phyloP scores from a whole-genome alignment of 2,797 vertebrate species.

The Dryobates pubescens region DNA sequence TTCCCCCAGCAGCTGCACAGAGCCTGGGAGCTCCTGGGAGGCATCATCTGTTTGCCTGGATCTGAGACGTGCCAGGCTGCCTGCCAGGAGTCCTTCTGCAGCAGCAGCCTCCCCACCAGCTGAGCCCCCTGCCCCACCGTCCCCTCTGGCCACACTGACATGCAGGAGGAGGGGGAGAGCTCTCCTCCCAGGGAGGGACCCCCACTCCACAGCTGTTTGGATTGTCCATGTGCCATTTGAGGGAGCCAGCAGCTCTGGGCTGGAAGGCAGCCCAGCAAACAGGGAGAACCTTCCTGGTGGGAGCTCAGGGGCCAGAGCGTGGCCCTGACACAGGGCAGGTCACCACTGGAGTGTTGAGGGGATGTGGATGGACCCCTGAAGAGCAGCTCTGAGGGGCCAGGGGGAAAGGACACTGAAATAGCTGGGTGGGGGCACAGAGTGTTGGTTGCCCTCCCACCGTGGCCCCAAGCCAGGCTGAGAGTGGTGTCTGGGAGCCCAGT shows the following conservation, averaged over 20 bases:
- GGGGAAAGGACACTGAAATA: neutral
- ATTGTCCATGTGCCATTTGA: neutral
- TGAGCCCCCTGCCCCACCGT: fast-evolving
- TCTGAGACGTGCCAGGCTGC: fast-evolving
- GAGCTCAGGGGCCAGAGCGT: neutral
- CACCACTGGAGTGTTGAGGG: neutral
- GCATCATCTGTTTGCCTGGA: neutral
- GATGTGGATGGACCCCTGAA: neutral
- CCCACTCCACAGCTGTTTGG: neutral
- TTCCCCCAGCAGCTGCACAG: neutral
- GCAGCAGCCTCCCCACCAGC: neutral
- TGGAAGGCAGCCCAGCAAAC: constrained; percentile 12
- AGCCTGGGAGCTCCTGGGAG: constrained; percentile 12
- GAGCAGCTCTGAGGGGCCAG: fast-evolving
- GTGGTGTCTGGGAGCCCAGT: neutral
- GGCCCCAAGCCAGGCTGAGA: neutral
- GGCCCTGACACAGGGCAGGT: neutral
- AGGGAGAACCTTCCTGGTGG: neutral
- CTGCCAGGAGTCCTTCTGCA: neutral
- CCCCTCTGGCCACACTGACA: neutral
- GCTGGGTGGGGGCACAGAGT: neutral
- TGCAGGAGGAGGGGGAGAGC: neutral
- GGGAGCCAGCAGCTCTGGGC: neutral
- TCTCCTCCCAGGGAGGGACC: neutral
- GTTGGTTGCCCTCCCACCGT: neutral